Base-by-base conservation (phyloP, 2,797 vertebrate genomes). In the Myotis vivesi region DNA sequence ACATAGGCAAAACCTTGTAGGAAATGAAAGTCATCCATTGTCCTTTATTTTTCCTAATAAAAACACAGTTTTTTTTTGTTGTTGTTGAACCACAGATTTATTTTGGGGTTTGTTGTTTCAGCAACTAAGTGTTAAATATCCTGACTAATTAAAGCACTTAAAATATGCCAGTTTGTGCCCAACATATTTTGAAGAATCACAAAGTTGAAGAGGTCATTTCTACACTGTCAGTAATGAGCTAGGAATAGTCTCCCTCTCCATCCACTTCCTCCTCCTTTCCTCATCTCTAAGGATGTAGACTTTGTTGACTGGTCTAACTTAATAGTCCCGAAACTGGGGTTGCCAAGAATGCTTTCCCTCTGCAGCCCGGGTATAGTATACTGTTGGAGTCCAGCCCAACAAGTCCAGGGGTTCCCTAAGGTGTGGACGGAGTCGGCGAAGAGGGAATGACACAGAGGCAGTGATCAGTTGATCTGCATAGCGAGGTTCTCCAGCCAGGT, bases 111-210 rank as follows among this genome's bases (percentile, higher is more conserved):
- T 36, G 25, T 84, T 66, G 17, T 82, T 89, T 82, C 44, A 79
- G 73, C 73, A 85, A 46, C 23, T 51, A 12, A 12, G 25, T 80
- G 41, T 68, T 80, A 80, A 85, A 85, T 59, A 92, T 59, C 79
- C 55, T 93, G 83, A 93, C 57, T 79, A 36, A 79, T 84, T 55
- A 89, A 85, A 91, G 64, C 69, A 79, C 84, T 53, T n/a, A 46
- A 15, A 82, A 62, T 86, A 23, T 66, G 44, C 41, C 53, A 57
- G 77, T 41, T 64, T 79, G 55, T 25, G n/a, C 20, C 53, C 36
- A 49, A 22, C 20, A 19, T 83, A 76, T 46, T 90, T n/a, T 36
- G 8, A 17, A 66, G 64, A 49, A 51, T 89, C 19, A 73, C 16
- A 46, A 51, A 30, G 41, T 72, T 59, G 59, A 41, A 44, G 44